A percentile compares a stretch with the other conserved stretches of the same genome.
Evolutionary conservation across 2,888 invertebrate genomes (phyloP).

Genomic region (Ennomos fuscantarius): DNA sequence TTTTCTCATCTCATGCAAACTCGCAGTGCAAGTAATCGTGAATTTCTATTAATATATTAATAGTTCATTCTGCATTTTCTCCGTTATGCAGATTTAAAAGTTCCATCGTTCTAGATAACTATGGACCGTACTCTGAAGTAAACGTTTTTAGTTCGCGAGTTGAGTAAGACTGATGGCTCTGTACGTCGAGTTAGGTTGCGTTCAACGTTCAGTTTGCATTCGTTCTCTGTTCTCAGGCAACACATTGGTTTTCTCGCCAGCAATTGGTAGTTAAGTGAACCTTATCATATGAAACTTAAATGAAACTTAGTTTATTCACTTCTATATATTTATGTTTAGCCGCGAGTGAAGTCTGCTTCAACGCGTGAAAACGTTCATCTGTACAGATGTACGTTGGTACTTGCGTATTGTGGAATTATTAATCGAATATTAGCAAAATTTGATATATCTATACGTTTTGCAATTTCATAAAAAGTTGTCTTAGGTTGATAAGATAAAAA

Average conservation of each 20-base stretch:
- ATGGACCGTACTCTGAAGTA: slow-evolving; percentile 10
- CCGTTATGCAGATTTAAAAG: slow-evolving; percentile 39
- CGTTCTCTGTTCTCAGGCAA: slow-evolving; percentile 11
- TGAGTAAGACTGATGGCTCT: slow-evolving; percentile 16
- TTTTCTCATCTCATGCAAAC: slow-evolving; percentile 5
- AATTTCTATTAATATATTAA: slow-evolving; percentile 24
- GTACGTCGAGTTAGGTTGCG: slow-evolving; percentile 6
- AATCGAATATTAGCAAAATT: too few species aligned
- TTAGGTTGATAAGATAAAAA: too few species aligned
- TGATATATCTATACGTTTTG: too few species aligned
- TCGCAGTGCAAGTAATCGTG: slow-evolving; percentile 5
- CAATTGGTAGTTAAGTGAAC: background rate
- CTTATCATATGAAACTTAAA: too few species aligned
- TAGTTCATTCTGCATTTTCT: slow-evolving; percentile 31
- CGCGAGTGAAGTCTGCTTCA: too few species aligned
- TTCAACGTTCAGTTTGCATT: slow-evolving; percentile 18
- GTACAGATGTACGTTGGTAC: too few species aligned
- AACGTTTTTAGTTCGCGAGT: slow-evolving; percentile 21
- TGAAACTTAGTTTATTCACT: slow-evolving; percentile 10
- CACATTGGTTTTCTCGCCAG: slow-evolving; percentile 4
- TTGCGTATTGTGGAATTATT: too few species aligned
- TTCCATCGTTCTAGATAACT: slow-evolving; percentile 35
- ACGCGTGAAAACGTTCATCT: too few species aligned
- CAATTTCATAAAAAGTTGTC: too few species aligned
- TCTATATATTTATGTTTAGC: too few species aligned